Evolutionary conservation across 2,113 vertebrate species (phyloP).

Genomic region (Gadus chalcogrammus): DNA sequence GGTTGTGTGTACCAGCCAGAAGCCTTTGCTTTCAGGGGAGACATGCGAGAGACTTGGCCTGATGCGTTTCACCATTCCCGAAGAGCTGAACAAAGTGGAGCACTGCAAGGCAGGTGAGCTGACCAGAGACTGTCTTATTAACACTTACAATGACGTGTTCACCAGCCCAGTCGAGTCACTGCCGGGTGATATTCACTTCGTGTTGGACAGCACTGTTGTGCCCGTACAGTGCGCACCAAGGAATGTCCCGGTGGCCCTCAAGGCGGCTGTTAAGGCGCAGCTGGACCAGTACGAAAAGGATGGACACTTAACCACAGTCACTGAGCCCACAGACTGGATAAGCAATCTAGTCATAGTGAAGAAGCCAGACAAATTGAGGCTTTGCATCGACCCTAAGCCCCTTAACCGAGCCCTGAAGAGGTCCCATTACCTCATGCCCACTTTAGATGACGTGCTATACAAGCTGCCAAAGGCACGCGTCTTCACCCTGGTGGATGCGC

Average conservation of each 20-base stretch:
- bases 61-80: no score
- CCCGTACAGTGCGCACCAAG: constrained; percentile 1
- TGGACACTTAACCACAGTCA: no score
- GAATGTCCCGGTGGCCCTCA: constrained; percentile 25
- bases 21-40: no score
- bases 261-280: not conserved
- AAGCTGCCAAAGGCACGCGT: no score
- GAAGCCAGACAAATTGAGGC: not conserved
- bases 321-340: not conserved
- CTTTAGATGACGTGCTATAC: not conserved
- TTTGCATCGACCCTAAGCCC: not conserved
- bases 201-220: constrained; percentile 3
- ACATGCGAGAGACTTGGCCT: no score
- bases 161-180: not conserved
- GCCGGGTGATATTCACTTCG: constrained; percentile 28
- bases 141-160: not conserved
- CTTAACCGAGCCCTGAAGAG: not conserved
- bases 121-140: no score
- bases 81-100: no score
- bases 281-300: no score
- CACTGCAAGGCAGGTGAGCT: no score
- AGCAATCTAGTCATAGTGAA: not conserved
- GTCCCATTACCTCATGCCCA: not conserved
- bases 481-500: no score
- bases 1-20: no score